A percentile compares a stretch with the other conserved stretches of the same genome.
Evolutionary conservation across 2,113 vertebrate species (phyloP).

Genomic region (Coracopsis vasa): DNA sequence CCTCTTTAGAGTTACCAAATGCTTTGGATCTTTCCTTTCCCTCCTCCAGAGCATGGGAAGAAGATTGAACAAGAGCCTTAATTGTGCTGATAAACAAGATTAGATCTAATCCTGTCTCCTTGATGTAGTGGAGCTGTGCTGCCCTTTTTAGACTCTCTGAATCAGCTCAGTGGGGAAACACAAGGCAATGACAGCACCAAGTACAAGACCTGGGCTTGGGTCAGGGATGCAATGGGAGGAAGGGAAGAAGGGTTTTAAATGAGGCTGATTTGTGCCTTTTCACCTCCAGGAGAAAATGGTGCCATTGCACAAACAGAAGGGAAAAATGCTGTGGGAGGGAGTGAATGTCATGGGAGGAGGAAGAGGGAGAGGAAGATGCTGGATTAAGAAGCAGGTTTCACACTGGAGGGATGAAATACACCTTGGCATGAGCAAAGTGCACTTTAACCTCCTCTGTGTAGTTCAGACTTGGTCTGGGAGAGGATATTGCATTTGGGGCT

Average conservation of each 20-base stretch:
- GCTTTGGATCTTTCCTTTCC: background rate
- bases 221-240: background rate
- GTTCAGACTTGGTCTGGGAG: background rate
- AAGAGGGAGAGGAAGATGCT: background rate
- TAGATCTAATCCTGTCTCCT: background rate
- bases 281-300: background rate
- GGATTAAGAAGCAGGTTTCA: background rate
- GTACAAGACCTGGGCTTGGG: rapidly evolving
- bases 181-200: background rate
- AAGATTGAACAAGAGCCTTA: background rate
- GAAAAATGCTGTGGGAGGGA: background rate
- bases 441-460: rapidly evolving
- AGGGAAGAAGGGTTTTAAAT: background rate
- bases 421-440: background rate
- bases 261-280: background rate
- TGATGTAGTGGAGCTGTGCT: background rate
- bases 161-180: background rate
- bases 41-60: background rate
- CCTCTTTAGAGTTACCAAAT: background rate
- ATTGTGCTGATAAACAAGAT: background rate
- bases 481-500: background rate
- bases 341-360: rapidly evolving
- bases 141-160: background rate
- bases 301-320: too few relatives aligned
- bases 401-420: background rate